These are phyloP conservation scores for Gallinago solitaria DNA, from an alignment of 2,797 vertebrate species.

Conservation along the genomic window DNA sequence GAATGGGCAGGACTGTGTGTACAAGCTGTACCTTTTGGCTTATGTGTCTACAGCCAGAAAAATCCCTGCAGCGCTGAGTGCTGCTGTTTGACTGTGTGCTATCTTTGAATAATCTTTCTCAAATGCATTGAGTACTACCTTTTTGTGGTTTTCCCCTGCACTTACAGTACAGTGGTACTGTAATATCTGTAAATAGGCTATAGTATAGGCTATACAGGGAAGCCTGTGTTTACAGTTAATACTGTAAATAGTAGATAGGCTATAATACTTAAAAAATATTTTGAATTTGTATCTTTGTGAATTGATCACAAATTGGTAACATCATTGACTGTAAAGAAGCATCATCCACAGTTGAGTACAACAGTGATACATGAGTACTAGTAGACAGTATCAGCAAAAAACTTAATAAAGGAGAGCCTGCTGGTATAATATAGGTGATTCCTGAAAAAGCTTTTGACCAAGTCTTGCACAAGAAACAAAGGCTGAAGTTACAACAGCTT, in stretches of 20 bases:
- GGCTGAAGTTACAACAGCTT: background rate
- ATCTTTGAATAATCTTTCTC: background rate
- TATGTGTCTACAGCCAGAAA: background rate
- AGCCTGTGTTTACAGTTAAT: no score
- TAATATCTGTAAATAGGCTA: background rate
- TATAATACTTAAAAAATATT: no score
- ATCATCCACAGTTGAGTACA: background rate
- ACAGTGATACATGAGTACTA: rapidly evolving
- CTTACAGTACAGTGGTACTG: background rate
- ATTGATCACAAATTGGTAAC: background rate
- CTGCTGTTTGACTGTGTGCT: background rate
- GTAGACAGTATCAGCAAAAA: background rate
- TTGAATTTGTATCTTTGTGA: no score
- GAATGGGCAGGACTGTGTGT: background rate
- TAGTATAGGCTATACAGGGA: no score
- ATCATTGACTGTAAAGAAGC: background rate
- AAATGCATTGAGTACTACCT: background rate
- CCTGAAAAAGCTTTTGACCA: background rate
- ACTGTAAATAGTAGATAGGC: background rate
- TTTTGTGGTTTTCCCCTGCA: background rate
- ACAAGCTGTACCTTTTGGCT: background rate
- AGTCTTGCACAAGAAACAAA: background rate
- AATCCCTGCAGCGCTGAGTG: background rate
- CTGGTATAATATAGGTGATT: background rate
- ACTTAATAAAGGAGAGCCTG: background rate